phyloP scores from a whole-genome alignment of 2,888 invertebrate genomes.

The Hermodice carunculata region DNA sequence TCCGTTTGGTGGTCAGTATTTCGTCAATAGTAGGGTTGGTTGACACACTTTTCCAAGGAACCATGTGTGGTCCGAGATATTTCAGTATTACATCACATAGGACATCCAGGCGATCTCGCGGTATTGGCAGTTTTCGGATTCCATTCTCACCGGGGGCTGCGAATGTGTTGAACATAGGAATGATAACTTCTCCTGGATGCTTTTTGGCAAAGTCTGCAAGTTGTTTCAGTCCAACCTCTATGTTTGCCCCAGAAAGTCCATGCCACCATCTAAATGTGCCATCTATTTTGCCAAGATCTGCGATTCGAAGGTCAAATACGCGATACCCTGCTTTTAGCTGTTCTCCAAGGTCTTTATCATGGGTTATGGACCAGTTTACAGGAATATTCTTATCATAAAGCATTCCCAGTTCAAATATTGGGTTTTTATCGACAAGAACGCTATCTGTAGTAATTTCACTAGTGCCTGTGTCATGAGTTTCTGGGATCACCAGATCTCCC shows the following conservation, averaged over 20 bases:
- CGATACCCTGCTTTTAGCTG: slow-evolving; percentile 12
- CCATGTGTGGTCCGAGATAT: neutral
- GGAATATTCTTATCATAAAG: neutral
- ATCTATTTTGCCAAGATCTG: neutral
- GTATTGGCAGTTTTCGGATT: neutral
- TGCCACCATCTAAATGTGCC: slow-evolving; percentile 23
- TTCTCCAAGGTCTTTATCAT: neutral
- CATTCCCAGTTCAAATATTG: neutral
- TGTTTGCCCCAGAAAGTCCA: neutral
- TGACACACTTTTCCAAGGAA: neutral
- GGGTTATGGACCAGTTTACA: slow-evolving; percentile 20
- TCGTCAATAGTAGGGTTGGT: slow-evolving; percentile 11
- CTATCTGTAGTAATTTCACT: neutral
- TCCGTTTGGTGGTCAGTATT: neutral
- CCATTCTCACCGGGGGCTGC: neutral
- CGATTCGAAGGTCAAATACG: slow-evolving; percentile 15
- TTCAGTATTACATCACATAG: neutral
- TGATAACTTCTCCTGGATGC: slow-evolving; percentile 1
- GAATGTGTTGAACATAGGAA: neutral
- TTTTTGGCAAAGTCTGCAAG: neutral
- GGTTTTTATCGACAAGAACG: neutral
- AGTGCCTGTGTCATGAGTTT: neutral
- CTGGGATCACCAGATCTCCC: slow-evolving; percentile 9
- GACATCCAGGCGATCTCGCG: neutral
- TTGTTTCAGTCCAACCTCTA: neutral